phyloP scores from a whole-genome alignment of 2,888 invertebrate species.

The Perdita meconis region DNA sequence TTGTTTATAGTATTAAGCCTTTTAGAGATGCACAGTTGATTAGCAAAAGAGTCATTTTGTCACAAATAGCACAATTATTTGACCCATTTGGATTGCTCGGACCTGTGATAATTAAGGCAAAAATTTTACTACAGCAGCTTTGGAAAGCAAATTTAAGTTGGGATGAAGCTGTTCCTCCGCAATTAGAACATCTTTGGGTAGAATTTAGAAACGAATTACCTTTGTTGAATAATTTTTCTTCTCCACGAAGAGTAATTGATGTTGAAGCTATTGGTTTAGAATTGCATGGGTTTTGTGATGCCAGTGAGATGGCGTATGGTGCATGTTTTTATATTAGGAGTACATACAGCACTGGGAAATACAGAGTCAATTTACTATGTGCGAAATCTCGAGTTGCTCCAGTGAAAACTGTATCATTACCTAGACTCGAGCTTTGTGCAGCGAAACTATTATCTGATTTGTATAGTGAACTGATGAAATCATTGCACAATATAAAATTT shows the following conservation, averaged over 20 bases:
- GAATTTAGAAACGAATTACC: not conserved
- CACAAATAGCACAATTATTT: slow-evolving; percentile 7
- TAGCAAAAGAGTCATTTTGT: slow-evolving; percentile 16
- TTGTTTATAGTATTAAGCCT: not conserved
- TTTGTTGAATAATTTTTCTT: not conserved
- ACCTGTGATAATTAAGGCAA: not conserved
- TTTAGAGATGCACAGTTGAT: no score
- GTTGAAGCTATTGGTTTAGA: not conserved
- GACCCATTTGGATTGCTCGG: slow-evolving; percentile 24
- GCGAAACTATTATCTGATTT: not conserved
- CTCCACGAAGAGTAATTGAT: not conserved
- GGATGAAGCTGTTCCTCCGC: slow-evolving; percentile 15
- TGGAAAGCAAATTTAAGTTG: slow-evolving; percentile 17
- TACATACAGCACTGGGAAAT: no score
- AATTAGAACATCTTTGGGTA: not conserved
- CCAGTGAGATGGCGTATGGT: not conserved
- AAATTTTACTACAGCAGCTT: slow-evolving; percentile 17
- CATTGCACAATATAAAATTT: not conserved
- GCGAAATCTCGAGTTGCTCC: slow-evolving; percentile 13
- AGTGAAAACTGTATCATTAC: not conserved
- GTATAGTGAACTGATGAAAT: not conserved
- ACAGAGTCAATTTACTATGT: not conserved
- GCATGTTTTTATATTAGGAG: slow-evolving; percentile 1
- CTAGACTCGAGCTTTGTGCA: slow-evolving; percentile 13
- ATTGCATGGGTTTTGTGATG: slow-evolving; percentile 12